phyloP scores from a whole-genome alignment of 2,888 invertebrate genomes.

The Agrotis segetum region DNA sequence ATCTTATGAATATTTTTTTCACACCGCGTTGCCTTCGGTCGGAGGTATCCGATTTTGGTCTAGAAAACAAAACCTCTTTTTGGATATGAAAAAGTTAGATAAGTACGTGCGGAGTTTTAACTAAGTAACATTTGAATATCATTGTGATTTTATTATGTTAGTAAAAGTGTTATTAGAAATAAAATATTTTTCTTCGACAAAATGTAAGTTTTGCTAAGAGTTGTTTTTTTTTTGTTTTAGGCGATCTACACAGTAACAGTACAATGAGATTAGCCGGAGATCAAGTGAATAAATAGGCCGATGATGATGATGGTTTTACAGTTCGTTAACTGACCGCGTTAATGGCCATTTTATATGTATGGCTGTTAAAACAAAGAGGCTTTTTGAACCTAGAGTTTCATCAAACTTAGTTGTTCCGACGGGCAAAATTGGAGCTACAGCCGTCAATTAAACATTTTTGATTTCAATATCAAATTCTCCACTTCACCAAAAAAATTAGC shows the following conservation, averaged over 20 bases:
- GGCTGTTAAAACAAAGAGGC: neutral
- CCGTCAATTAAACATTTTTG: too few species aligned
- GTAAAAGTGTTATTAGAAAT: neutral
- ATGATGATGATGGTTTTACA: too few species aligned
- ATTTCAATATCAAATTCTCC: too few species aligned
- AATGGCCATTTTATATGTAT: neutral
- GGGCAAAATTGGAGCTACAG: too few species aligned
- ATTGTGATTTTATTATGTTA: neutral
- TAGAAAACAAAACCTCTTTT: conserved; percentile 17
- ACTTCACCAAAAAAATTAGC: too few species aligned
- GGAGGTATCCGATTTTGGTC: conserved; percentile 43
- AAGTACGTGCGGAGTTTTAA: neutral
- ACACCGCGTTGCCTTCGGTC: conserved; percentile 56
- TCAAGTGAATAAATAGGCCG: too few species aligned
- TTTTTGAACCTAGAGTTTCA: too few species aligned
- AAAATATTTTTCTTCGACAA: neutral
- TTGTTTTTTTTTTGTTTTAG: neutral
- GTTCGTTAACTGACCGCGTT: too few species aligned
- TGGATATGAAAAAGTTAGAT: conserved; percentile 3
- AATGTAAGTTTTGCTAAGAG: neutral
- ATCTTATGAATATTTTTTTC: conserved; percentile 72
- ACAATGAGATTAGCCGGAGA: too few species aligned
- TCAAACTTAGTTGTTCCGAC: too few species aligned
- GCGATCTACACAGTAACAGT: too few species aligned
- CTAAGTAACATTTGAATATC: neutral